Evolutionary conservation across 2,113 vertebrate species (phyloP).

Genomic region (Spilogale gracilis): DNA sequence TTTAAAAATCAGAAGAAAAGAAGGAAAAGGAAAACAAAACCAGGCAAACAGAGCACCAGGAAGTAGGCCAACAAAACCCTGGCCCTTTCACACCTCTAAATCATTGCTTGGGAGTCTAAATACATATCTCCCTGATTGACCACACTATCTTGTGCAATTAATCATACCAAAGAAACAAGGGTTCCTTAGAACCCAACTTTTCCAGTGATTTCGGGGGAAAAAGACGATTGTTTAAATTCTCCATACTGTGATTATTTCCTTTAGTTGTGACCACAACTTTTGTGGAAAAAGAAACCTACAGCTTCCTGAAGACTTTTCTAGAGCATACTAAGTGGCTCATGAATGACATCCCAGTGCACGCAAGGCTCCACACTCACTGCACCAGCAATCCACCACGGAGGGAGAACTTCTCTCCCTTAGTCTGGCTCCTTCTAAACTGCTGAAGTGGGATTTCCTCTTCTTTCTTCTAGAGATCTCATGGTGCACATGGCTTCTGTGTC

Average conservation of each 20-base stretch:
- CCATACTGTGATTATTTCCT: constrained; percentile 34
- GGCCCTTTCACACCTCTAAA: constrained; percentile 41
- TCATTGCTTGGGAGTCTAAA: constrained; percentile 43
- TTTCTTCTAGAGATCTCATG: constrained; percentile 77
- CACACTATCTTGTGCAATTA: constrained; percentile 66
- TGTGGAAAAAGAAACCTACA: constrained; percentile 72
- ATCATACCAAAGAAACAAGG: constrained; percentile 62
- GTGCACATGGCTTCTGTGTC: constrained; percentile 72
- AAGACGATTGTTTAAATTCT: neutral
- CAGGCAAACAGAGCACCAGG: neutral
- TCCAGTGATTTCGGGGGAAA: neutral
- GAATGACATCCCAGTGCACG: constrained; percentile 55
- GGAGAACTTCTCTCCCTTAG: constrained; percentile 62
- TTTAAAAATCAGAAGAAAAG: constrained; percentile 50
- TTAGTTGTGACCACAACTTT: constrained; percentile 50
- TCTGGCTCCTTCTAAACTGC: constrained; percentile 71
- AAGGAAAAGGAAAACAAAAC: neutral
- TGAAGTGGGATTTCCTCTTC: constrained; percentile 76
- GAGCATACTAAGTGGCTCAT: neutral
- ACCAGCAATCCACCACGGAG: constrained; percentile 31
- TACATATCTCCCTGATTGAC: constrained; percentile 65
- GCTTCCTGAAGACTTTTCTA: constrained; percentile 44
- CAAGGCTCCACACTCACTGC: constrained; percentile 15
- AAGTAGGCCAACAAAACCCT: neutral
- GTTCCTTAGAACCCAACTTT: constrained; percentile 14